Evolutionary conservation across 1,140 invertebrate species (phyloP).

Genomic region (Drosophila nigromelanica): DNA sequence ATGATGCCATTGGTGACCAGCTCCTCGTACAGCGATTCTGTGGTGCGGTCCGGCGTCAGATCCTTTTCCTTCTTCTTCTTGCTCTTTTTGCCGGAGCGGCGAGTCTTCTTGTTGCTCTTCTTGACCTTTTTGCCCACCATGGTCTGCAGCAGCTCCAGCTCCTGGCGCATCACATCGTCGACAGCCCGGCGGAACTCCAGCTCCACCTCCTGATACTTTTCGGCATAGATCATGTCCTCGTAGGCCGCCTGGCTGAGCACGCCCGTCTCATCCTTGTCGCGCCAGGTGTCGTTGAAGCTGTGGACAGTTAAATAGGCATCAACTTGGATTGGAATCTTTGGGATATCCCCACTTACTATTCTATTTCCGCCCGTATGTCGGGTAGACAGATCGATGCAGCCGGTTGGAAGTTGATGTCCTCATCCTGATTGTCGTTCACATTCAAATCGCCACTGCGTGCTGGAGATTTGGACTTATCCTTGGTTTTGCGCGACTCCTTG

Average conservation of each 20-base stretch:
- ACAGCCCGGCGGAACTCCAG: conserved; percentile 92
- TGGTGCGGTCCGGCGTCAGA: conserved; percentile 95
- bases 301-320: background rate
- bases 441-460: conserved; percentile 85
- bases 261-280: conserved; percentile 89
- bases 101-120: conserved; percentile 91
- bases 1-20: conserved; percentile 95
- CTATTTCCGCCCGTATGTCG: conserved; percentile 86
- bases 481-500: conserved; percentile 90
- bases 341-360: conserved; percentile 84
- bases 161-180: conserved; percentile 93
- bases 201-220: conserved; percentile 93
- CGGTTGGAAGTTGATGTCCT: conserved; percentile 85
- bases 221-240: conserved; percentile 91
- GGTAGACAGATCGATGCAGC: conserved; percentile 86
- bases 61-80: conserved; percentile 98
- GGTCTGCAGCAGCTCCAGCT: conserved; percentile 91
- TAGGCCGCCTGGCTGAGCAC: conserved; percentile 89
- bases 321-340: background rate
- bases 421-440: conserved; percentile 86
- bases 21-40: conserved; percentile 96
- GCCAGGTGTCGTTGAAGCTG: conserved; percentile 91
- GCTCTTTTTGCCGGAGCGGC: conserved; percentile 92
- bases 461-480: conserved; percentile 86
- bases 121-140: conserved; percentile 91